Conservation (phyloP, 2,888 invertebrate species). For the Willowsia nigromaculata region DNA sequence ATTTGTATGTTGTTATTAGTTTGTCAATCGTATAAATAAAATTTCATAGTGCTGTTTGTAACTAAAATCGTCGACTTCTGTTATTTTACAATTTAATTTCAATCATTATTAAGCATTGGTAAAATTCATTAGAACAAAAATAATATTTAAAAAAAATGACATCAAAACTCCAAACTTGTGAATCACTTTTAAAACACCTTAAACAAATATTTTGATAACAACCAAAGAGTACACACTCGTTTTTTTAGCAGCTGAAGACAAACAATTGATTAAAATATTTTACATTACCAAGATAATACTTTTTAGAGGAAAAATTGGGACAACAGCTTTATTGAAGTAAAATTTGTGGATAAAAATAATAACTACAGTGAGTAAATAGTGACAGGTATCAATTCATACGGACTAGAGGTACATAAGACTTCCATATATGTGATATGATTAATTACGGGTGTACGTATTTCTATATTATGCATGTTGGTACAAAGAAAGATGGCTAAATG, state of each 20-base stretch:
- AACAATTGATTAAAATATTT: background rate
- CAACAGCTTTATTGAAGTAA: background rate
- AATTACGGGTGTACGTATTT: background rate
- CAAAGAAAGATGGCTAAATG: background rate
- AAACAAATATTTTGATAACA: too few relatives aligned
- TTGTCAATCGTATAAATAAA: background rate
- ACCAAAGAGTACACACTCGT: too few relatives aligned
- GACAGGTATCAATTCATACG: constrained; percentile 58
- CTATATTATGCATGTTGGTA: background rate
- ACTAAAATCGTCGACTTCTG: background rate
- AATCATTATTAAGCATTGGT: too few relatives aligned
- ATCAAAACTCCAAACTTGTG: too few relatives aligned
- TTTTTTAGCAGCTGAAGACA: background rate
- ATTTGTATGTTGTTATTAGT: background rate
- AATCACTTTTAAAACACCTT: too few relatives aligned
- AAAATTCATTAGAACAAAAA: too few relatives aligned
- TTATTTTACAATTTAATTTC: too few relatives aligned
- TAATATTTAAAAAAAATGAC: too few relatives aligned
- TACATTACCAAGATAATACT: background rate
- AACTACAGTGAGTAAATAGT: constrained; percentile 38
- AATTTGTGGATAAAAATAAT: background rate
- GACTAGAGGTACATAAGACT: constrained; percentile 64
- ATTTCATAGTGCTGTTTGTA: background rate
- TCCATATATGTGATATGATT: constrained; percentile 52
- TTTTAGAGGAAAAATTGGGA: background rate